phyloP scores from a whole-genome alignment of 2,113 vertebrate species.

The Grus americana region DNA sequence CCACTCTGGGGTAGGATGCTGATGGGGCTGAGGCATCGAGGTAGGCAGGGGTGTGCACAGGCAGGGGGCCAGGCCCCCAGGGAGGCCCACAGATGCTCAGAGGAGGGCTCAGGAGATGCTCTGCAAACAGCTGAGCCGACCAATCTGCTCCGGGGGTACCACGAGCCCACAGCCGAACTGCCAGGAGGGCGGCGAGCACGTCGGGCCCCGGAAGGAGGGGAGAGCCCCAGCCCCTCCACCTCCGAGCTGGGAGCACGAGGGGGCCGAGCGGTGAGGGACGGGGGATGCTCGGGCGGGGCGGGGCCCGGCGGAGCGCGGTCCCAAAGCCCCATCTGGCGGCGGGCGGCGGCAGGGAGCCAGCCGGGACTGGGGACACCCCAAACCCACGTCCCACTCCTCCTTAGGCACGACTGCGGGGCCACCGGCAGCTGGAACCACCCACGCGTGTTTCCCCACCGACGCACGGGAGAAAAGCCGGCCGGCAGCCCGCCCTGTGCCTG shows the following conservation, averaged over 20 bases:
- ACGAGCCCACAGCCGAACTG: not conserved
- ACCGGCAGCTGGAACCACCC: not conserved
- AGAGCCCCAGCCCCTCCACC: not conserved
- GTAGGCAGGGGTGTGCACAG: too few species aligned
- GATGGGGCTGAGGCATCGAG: rapidly evolving
- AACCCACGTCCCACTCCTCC: too few species aligned
- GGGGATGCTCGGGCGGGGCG: not conserved
- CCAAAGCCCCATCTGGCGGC: not conserved
- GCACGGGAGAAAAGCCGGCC: too few species aligned
- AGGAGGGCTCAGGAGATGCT: not conserved
- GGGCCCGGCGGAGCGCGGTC: not conserved
- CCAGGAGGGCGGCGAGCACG: not conserved
- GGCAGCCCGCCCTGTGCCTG: not conserved
- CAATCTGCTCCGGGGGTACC: rapidly evolving
- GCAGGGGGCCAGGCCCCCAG: not conserved
- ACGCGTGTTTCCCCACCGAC: too few species aligned
- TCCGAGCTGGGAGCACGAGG: not conserved
- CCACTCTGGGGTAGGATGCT: not conserved
- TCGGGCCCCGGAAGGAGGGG: not conserved
- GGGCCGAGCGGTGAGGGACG: not conserved
- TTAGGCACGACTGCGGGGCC: not conserved
- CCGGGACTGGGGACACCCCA: not conserved
- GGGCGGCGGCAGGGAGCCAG: not conserved
- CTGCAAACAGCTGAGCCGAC: not conserved
- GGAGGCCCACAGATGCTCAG: not conserved